Evolutionary conservation across 2,797 vertebrate genomes (phyloP).

Genomic region (Liasis olivaceus): DNA sequence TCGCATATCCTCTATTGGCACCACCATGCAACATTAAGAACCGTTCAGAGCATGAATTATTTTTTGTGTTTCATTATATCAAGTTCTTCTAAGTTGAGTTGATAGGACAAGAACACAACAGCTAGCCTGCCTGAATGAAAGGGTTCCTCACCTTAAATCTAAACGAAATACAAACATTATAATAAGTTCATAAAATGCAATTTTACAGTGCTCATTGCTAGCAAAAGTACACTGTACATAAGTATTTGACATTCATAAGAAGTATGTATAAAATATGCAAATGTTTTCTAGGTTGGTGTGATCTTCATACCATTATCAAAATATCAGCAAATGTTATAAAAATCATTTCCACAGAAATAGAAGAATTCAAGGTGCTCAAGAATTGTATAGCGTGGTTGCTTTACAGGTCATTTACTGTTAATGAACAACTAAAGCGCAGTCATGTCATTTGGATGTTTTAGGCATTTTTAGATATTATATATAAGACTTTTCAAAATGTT

Average conservation of each 20-base stretch:
- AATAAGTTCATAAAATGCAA: neutral
- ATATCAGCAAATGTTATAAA: neutral
- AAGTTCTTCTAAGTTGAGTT: neutral
- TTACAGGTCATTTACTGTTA: neutral
- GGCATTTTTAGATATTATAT: neutral
- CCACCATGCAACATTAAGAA: neutral
- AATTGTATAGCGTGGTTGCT: neutral
- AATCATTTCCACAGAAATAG: neutral
- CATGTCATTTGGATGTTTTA: neutral
- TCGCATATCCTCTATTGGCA: neutral
- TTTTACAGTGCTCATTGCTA: neutral
- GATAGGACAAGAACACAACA: neutral
- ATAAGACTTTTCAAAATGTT: neutral
- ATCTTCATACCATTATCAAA: neutral
- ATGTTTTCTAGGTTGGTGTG: neutral
- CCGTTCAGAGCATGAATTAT: neutral
- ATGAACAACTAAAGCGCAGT: slow-evolving; percentile 1
- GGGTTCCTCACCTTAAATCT: neutral
- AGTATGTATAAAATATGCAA: neutral
- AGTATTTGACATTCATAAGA: neutral
- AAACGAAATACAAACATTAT: neutral
- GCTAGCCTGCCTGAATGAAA: neutral
- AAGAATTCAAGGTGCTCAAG: neutral
- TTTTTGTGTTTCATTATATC: neutral
- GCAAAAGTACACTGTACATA: neutral